These are phyloP conservation scores for Aphyosemion australe DNA, from an alignment of 2,113 vertebrate genomes.

Conservation along the genomic window DNA sequence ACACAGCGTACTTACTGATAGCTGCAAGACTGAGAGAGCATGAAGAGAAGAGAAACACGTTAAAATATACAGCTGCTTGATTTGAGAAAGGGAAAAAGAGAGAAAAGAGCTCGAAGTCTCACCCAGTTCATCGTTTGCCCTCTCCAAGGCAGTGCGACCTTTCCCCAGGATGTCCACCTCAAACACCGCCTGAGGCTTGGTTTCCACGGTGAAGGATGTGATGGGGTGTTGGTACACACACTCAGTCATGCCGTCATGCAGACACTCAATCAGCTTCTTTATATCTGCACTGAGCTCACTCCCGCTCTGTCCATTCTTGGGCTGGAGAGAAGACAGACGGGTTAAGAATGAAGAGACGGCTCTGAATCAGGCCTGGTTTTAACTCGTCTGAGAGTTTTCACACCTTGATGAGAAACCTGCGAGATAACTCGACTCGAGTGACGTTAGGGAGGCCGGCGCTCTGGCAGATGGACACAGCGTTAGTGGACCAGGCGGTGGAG, in stretches of 20 bases:
- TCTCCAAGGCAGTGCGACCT: conserved; percentile 82
- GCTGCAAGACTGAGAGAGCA: conserved; percentile 24
- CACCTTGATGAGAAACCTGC: conserved; percentile 86
- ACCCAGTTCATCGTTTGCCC: conserved; percentile 86
- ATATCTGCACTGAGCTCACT: conserved; percentile 51
- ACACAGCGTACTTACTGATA: conserved; percentile 47
- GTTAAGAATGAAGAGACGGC: background rate
- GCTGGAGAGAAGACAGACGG: conserved; percentile 33
- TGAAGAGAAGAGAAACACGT: background rate
- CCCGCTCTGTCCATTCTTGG: conserved; percentile 27
- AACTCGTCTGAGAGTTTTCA: background rate
- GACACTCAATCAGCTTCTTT: conserved; percentile 67
- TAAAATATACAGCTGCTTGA: no score
- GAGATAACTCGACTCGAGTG: conserved; percentile 85
- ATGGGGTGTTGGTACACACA: conserved; percentile 83
- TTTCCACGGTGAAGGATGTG: conserved; percentile 78
- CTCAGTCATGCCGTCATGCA: conserved; percentile 89
- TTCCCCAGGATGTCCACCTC: conserved; percentile 82
- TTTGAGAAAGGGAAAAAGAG: background rate
- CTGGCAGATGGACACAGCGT: conserved; percentile 87
- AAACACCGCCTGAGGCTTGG: conserved; percentile 76
- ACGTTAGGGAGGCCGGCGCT: conserved; percentile 80
- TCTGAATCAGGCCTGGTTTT: background rate
- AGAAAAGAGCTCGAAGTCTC: conserved; percentile 21
- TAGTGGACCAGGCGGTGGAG: conserved; percentile 88